Base-by-base conservation (phyloP, 2,888 invertebrate species). In the Heliconius erato region DNA sequence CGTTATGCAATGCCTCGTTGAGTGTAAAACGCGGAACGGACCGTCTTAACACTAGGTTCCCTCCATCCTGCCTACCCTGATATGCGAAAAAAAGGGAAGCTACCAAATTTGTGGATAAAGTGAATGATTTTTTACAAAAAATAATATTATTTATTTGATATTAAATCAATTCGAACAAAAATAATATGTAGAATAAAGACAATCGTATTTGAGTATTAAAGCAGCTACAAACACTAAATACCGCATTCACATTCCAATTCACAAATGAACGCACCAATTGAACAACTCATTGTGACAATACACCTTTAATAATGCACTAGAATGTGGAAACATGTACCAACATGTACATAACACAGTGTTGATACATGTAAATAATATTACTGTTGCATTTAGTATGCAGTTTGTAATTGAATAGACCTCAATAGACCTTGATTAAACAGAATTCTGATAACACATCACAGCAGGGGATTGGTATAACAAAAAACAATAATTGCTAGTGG, bases 321-420 rank as follows among this genome's bases (percentile, higher is more conserved):
- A 49, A 49, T 74, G 74, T 54, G 68, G 28, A 74, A 74, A 49
- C 49, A 49, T 49, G 72, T 49, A 49, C 44, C 23, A 9, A 72
- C 44, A 44, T 72, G 44, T 16, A 7, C 40, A 14, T 49, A 44
- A 26, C 72, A 26, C n/a, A 28, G 72, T 44, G 49, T 54, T 74
- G 74, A 74, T 54, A 19, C 11, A 74, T 59, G 74, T 74, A 54
- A 74, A 74, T 32, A 32, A 74, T 74, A 74, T 54, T 59, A 74
- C 11, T 4, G 19, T 32, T 74, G 32, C 16, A 54, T 32, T 74
- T 32, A 32, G 54, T 23, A 32, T 74, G 28, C 74, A 54, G 19
- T 6, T 32, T 23, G 32, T 59, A 32, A 74, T 54, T 59, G 74
- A 32, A 54, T 59, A 54, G 28, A 49, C 74, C 54, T 74, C 32